phyloP scores from a whole-genome alignment of 2,888 invertebrate genomes.

The Drosophila birchii region DNA sequence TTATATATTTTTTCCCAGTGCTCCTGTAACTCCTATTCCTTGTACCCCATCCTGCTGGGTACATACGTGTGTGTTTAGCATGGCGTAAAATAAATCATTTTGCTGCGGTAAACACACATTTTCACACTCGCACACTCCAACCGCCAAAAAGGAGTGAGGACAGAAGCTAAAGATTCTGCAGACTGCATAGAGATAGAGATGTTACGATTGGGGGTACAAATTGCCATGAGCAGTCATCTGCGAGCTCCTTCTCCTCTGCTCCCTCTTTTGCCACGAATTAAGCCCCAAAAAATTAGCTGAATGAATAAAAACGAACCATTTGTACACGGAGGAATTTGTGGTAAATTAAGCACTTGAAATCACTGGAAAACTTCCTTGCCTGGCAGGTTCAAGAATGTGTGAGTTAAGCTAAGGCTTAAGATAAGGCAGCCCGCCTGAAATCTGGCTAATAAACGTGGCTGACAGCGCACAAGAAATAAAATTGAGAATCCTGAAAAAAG shows the following conservation, averaged over 20 bases:
- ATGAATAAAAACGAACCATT: slow-evolving; percentile 78
- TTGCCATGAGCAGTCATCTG: slow-evolving; percentile 55
- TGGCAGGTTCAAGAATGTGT: slow-evolving; percentile 2
- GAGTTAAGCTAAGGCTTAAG: slow-evolving; percentile 35
- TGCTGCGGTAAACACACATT: slow-evolving; percentile 53
- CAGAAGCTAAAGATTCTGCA: slow-evolving; percentile 15
- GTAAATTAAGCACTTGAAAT: slow-evolving; percentile 64
- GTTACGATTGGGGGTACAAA: slow-evolving; percentile 65
- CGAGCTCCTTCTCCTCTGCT: slow-evolving; percentile 12
- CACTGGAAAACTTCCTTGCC: slow-evolving; percentile 37
- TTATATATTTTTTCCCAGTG: not conserved
- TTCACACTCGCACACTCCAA: slow-evolving; percentile 4
- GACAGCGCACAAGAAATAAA: slow-evolving; percentile 15
- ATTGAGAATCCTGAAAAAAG: not conserved
- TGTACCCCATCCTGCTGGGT: slow-evolving; percentile 37
- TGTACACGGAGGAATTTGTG: slow-evolving; percentile 41
- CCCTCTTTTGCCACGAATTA: not conserved
- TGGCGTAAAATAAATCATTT: slow-evolving; percentile 79
- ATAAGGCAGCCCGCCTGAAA: slow-evolving; percentile 5
- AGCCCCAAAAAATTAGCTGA: slow-evolving; percentile 58
- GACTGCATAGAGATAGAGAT: slow-evolving; percentile 40
- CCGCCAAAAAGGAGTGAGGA: no score
- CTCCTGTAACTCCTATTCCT: not conserved
- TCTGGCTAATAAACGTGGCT: slow-evolving; percentile 24
- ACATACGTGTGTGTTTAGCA: slow-evolving; percentile 67